These are phyloP conservation scores for Cololabis saira DNA, from an alignment of 2,113 vertebrate genomes.

Conservation along the genomic window DNA sequence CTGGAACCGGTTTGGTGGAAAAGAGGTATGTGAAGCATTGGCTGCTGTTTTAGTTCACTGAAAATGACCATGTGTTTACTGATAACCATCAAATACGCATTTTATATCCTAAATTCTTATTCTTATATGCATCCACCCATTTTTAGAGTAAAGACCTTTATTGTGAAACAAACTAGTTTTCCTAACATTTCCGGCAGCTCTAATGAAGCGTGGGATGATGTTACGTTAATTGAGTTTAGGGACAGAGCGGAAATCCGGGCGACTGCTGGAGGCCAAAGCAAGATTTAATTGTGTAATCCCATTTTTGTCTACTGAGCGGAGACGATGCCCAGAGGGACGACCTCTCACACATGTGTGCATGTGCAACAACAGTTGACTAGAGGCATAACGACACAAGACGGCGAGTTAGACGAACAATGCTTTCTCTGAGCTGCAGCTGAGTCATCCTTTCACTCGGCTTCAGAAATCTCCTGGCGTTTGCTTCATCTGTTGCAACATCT, in stretches of 20 bases:
- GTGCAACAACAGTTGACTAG: constrained; percentile 5
- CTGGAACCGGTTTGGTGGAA: too few species aligned
- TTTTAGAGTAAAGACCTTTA: background rate
- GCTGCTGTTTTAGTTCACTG: too few species aligned
- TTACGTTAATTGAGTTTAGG: constrained; percentile 16
- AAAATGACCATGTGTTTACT: too few species aligned
- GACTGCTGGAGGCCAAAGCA: constrained; percentile 58
- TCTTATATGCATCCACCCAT: too few species aligned
- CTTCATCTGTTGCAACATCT: too few species aligned
- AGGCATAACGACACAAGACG: constrained; percentile 29
- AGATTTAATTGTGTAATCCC: constrained; percentile 75
- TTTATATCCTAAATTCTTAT: too few species aligned
- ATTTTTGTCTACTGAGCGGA: constrained; percentile 59
- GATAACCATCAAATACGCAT: too few species aligned
- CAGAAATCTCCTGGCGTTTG: too few species aligned
- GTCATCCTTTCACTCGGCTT: too few species aligned
- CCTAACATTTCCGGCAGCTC: constrained; percentile 39
- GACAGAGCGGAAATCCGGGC: background rate
- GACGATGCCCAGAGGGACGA: constrained; percentile 44
- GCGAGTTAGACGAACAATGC: background rate
- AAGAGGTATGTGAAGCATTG: too few species aligned
- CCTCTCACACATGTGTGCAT: background rate
- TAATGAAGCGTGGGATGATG: constrained; percentile 55
- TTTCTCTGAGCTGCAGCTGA: too few species aligned
- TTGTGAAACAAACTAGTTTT: constrained; percentile 30